These are phyloP conservation scores for Epicampocera succincta DNA, from an alignment of 2,888 invertebrate genomes.

Conservation along the genomic window DNA sequence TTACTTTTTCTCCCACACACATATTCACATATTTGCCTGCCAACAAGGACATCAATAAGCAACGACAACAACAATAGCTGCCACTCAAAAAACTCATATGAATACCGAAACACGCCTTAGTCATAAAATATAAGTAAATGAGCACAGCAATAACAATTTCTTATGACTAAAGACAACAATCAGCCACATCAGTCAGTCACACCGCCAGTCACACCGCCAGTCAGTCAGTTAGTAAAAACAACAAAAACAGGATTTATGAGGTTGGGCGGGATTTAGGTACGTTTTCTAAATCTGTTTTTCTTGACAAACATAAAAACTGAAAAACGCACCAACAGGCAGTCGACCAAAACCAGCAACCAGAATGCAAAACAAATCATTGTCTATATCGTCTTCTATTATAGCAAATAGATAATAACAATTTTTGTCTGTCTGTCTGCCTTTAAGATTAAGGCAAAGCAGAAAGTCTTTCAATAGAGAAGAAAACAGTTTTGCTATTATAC, in stretches of 20 bases:
- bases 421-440: slow-evolving; percentile 47
- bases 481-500: background rate
- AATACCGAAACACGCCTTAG: slow-evolving; percentile 49
- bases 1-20: background rate
- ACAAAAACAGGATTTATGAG: background rate
- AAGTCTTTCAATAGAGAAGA: slow-evolving; percentile 31
- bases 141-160: slow-evolving; percentile 41
- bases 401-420: slow-evolving; percentile 50
- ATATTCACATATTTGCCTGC: background rate
- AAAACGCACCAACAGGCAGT: slow-evolving; percentile 3
- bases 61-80: slow-evolving; percentile 48
- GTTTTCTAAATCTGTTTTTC: slow-evolving; percentile 37
- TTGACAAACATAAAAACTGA: background rate
- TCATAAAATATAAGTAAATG: slow-evolving; percentile 58
- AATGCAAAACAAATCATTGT: slow-evolving; percentile 43
- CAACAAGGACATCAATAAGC: slow-evolving; percentile 31
- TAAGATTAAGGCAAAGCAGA: slow-evolving; percentile 42
- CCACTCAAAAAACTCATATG: slow-evolving; percentile 37
- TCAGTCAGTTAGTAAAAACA: background rate
- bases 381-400: slow-evolving; percentile 49
- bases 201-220: background rate
- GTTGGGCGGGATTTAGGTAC: background rate
- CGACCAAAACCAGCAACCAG: slow-evolving; percentile 12
- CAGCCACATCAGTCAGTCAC: too few relatives aligned
- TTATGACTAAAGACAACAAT: slow-evolving; percentile 29